Base-by-base conservation (phyloP, 2,113 vertebrate species). In the Paraplagusia blochii region DNA sequence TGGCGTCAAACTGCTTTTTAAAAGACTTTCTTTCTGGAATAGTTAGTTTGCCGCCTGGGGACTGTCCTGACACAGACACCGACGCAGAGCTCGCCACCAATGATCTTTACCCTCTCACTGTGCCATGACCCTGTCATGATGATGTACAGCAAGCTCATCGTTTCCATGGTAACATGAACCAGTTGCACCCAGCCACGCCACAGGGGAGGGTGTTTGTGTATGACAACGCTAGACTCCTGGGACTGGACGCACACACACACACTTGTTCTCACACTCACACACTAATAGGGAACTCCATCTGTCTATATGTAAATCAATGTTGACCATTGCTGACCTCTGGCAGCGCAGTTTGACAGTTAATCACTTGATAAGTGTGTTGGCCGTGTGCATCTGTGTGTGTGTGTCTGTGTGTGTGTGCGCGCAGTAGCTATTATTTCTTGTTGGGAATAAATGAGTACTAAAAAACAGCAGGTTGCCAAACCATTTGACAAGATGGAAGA, bases 221-320 rank as follows among this genome's bases (percentile, higher is more conserved):
- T 52, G 44, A 38, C 29, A n/a, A 16, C 11, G 43, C 45, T 60
- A 35, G 56, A 29, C 45, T 15, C 66, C 42, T 51, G 52, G 34
- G 10, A 36, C 33, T 49, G 48, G 9, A 57, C 10, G 43, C 49
- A 49, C 49, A 56, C 10, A 47, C 49, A 49, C 49, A 56, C 43
- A 52, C 67, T 34, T 18, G 44, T 52, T 45, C 22, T 13, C 50
- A 60, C 47, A 44, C 34, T 73, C 49, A 54, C 43, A 42, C 55
- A 38, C 69, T 82, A 79, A 77, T 79, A 74, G 66, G 70, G 50
- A 66, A 79, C 81, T 89, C 84, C 87, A 87, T 89, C 87, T 87
- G 85, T 83, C 84, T 84, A 86, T 84, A 86, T 87, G 84, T 86
- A 86, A 85, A 88, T 87, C 76, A 77, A 80, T 80, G 53, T 60